A percentile compares a stretch with the other conserved stretches of the same genome.
phyloP scores from a whole-genome alignment of 2,113 vertebrate species.

The Ophthalmolycus amberensis region DNA sequence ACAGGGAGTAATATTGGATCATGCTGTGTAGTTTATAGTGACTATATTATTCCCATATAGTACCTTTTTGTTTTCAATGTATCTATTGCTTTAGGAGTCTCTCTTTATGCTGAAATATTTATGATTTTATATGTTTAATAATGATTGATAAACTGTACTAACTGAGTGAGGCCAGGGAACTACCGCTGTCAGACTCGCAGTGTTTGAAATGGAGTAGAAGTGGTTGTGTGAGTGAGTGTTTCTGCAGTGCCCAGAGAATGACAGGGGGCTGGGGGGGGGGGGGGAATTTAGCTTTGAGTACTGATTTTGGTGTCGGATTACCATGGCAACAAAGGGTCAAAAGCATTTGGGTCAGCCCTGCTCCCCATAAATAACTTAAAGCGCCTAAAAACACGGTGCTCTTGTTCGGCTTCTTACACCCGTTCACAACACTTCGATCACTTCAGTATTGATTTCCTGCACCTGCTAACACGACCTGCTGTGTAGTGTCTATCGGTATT shows the following conservation, averaged over 20 bases:
- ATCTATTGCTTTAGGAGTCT: too few species aligned
- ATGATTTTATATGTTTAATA: too few species aligned
- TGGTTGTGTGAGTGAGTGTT: not conserved
- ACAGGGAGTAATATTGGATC: too few species aligned
- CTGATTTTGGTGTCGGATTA: constrained; percentile 7
- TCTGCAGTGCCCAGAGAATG: not conserved
- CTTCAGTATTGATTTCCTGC: constrained; percentile 20
- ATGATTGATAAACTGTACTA: too few species aligned
- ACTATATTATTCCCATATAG: too few species aligned
- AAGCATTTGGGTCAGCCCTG: constrained; percentile 1
- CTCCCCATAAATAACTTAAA: constrained; percentile 46
- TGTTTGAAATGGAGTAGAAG: not conserved
- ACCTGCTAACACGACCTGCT: not conserved
- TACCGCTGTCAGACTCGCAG: not conserved
- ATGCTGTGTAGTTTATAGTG: too few species aligned
- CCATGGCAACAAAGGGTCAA: constrained; percentile 41
- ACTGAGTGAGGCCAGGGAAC: not conserved
- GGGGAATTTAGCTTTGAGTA: not conserved
- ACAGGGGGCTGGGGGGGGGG: not conserved
- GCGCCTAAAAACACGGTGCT: too few species aligned
- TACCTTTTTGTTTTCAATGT: too few species aligned
- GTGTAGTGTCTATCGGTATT: not conserved
- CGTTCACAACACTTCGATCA: not conserved
- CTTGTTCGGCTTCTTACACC: constrained; percentile 5
- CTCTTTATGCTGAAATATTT: too few species aligned